These are phyloP conservation scores for Metridium senile DNA, from an alignment of 92 coral and sea anemone genomes.

Conservation along the genomic window DNA sequence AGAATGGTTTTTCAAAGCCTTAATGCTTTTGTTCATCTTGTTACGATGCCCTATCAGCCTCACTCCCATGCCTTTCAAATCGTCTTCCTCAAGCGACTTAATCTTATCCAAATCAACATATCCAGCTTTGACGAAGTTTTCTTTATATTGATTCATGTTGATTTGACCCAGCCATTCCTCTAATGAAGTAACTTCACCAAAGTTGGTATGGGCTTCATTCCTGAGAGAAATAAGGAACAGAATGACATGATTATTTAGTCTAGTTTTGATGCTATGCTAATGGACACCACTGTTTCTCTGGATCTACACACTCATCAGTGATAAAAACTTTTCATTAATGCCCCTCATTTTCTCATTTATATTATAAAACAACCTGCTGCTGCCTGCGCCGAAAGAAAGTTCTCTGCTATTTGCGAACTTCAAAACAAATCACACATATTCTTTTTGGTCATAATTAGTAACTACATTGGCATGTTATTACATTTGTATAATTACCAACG, in stretches of 20 bases:
- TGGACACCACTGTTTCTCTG: too few relatives aligned
- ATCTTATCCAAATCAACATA: slow-evolving; percentile 54
- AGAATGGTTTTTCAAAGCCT: slow-evolving; percentile 62
- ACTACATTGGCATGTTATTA: too few relatives aligned
- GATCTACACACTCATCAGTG: too few relatives aligned
- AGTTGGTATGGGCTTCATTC: slow-evolving; percentile 30
- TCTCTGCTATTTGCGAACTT: too few relatives aligned
- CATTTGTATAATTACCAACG: too few relatives aligned
- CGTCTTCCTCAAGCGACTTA: slow-evolving; percentile 53
- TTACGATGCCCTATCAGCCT: slow-evolving; percentile 91
- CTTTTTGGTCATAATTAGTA: too few relatives aligned
- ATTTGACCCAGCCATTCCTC: slow-evolving; percentile 79
- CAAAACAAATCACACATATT: too few relatives aligned
- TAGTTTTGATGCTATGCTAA: background rate
- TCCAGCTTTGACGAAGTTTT: slow-evolving; percentile 55
- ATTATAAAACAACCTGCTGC: too few relatives aligned
- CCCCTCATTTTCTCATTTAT: too few relatives aligned
- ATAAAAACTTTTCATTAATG: too few relatives aligned
- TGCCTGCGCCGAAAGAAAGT: too few relatives aligned
- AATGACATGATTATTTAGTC: background rate
- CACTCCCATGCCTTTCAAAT: slow-evolving; percentile 74
- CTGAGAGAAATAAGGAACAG: background rate
- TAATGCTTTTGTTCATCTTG: slow-evolving; percentile 91
- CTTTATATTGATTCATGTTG: slow-evolving; percentile 71
- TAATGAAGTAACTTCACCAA: slow-evolving; percentile 47